Percentiles rank a stretch among this genome's conserved stretches.
Conservation (phyloP, 2,797 vertebrate species). For the Peromyscus aztecus region DNA sequence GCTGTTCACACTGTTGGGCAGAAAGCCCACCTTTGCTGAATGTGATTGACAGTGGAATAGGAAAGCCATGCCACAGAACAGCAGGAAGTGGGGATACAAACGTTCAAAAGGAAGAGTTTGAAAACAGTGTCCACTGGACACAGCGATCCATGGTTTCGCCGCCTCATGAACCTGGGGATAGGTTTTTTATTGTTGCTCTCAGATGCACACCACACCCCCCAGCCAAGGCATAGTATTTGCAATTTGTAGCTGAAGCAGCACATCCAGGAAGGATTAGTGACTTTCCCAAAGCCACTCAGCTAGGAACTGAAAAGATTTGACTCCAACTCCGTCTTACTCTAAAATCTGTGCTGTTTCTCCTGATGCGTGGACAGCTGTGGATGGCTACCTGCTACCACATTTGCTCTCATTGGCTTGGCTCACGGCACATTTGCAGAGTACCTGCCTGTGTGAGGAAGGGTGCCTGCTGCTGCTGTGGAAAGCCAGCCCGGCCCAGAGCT, state of each 20-base stretch:
- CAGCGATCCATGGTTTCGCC: accelerated
- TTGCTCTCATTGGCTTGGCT: not conserved
- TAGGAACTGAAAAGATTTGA: not conserved
- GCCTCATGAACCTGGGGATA: accelerated
- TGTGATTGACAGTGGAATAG: not conserved
- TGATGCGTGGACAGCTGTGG: not conserved
- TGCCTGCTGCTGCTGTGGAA: no score
- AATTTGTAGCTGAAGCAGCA: not conserved
- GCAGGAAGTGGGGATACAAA: not conserved
- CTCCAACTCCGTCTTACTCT: not conserved
- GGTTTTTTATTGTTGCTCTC: not conserved
- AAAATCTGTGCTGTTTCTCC: not conserved
- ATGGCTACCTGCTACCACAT: not conserved
- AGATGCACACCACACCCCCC: no score
- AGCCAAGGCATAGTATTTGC: not conserved
- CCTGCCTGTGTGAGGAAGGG: not conserved
- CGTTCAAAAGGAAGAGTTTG: not conserved
- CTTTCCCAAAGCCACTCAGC: not conserved
- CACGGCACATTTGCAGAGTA: accelerated
- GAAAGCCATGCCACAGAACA: not conserved
- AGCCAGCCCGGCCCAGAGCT: not conserved
- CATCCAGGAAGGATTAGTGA: not conserved
- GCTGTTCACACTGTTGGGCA: not conserved
- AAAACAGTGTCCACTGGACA: not conserved
- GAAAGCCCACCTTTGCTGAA: no score